Base-by-base conservation (phyloP, 2,113 vertebrate species). In the Syngnathus typhle region DNA sequence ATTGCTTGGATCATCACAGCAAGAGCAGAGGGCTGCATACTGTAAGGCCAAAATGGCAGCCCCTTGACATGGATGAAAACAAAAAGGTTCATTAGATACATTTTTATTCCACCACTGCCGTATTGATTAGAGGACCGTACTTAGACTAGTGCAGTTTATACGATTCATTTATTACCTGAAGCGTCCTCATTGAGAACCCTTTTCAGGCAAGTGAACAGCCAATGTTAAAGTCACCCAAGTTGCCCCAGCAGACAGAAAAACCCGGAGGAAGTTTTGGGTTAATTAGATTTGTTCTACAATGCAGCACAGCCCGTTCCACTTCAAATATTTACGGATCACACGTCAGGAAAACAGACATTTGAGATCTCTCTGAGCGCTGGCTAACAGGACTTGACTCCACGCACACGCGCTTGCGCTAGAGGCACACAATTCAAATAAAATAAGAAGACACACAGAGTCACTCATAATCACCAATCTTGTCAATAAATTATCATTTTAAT, bases 261-360 rank as follows among this genome's bases (percentile, higher is more conserved):
- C 83, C 73, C 76, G 66, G 72, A 88, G 89, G 88, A 90, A 89
- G 84, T 82, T 73, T 64, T 69, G 80, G 80, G 87, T 88, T 91
- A 88, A 91, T 91, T 86, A 80, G 82, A 92, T 91, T 91, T 89
- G 84, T 89, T 84, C 88, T 80, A 81, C 78, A 78, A 85, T 64
- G 81, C 67, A 82, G 77, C 68, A 69, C 81, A 89, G 88, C 75
- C 75, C 77, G 78, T 82, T 90, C 85, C 83, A 88, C 84, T 88
- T 88, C 78, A 88, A 90, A 89, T 90, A 90, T 91, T 89, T 91
- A 88, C 82, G 85, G 85, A 87, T 89, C 80, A 86, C 85, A 86
- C 87, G 79, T 90, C 86, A 88, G 76, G 77, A 87, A 86, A 88
- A 87, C 79, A 75, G 88, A 90, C 84, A 90, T 89, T 84, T 86